Evolutionary conservation across 1,140 invertebrate genomes (phyloP), one percentile per base, ranked within the genome.

Genomic region (Manduca sexta): DNA sequence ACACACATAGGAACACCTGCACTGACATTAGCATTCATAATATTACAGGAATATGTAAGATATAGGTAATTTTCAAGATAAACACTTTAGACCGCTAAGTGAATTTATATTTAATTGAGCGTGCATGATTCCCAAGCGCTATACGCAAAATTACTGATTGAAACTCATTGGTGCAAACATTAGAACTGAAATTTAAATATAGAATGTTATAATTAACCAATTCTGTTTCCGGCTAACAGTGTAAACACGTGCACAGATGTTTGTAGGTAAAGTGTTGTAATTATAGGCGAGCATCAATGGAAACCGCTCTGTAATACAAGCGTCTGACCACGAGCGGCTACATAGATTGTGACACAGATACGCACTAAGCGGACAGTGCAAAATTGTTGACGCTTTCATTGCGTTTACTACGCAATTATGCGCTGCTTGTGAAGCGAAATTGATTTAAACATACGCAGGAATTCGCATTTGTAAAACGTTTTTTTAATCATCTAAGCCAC

Each of bases 311-410:
- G 44, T 48, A 56, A 56, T 38, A 45, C 16, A 46, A 41, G 14
- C 14, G 21, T n/a, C 21, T 42, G 50, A 35, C 31, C 31, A 30
- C 48, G 7, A 29, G 26, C n/a, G n/a, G 37, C n/a, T 56, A 57
- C 45, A 46, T 46, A 52, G 42, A 49, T 58, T 49, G 26, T 56
- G 48, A 44, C 54, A 56, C 44, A 56, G 43, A 48, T 54, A 49
- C 45, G 29, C 38, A 52, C 18, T 43, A 7, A 8, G 14, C 17
- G 15, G 21, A 8, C 5, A 35, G 26, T 29, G 26, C 41, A 21
- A 5, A 21, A 42, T 21, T 26, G 21, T 42, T 42, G 40, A 42
- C 18, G 41, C 26, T 21, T 43, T 13, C 26, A 15, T 29, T 26
- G 21, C 21, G 21, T 40, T 40, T 40, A 40, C 38, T 18, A 18